A percentile compares a stretch with the other conserved stretches of the same genome.
These are phyloP conservation scores for Papilio gigon DNA, from an alignment of 2,888 invertebrate species.

Conservation along the genomic window DNA sequence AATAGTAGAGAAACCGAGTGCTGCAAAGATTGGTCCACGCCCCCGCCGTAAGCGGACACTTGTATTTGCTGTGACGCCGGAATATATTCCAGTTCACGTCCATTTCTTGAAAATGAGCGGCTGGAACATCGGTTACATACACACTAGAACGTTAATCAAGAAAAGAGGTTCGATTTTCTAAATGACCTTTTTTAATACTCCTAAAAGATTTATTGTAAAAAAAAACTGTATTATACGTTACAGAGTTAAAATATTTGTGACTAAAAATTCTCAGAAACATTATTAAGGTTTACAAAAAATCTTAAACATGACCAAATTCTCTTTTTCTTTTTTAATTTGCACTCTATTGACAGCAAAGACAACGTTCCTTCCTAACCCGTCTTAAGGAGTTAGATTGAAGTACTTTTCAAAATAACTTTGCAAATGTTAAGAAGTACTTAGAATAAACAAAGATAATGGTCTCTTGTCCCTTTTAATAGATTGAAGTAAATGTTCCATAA, in stretches of 20 bases:
- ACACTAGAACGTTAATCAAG: conserved; percentile 22
- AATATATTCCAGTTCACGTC: conserved; percentile 85
- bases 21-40: conserved; percentile 66
- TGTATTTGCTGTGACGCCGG: conserved; percentile 83
- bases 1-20: conserved; percentile 68
- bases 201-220: not conserved
- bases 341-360: not conserved
- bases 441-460: conserved; percentile 18
- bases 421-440: not conserved
- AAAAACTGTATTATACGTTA: no score
- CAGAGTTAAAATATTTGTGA: no score
- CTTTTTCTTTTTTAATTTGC: no score
- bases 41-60: conserved; percentile 59
- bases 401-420: conserved; percentile 8
- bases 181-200: not conserved
- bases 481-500: no score
- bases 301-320: no score
- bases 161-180: conserved; percentile 10
- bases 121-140: conserved; percentile 54
- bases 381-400: not conserved
- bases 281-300: no score
- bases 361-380: conserved; percentile 1
- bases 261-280: no score
- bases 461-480: not conserved
- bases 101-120: conserved; percentile 79